Conservation (phyloP, 64 coral and sea anemone genomes). For the Cladopsammia gracilis region DNA sequence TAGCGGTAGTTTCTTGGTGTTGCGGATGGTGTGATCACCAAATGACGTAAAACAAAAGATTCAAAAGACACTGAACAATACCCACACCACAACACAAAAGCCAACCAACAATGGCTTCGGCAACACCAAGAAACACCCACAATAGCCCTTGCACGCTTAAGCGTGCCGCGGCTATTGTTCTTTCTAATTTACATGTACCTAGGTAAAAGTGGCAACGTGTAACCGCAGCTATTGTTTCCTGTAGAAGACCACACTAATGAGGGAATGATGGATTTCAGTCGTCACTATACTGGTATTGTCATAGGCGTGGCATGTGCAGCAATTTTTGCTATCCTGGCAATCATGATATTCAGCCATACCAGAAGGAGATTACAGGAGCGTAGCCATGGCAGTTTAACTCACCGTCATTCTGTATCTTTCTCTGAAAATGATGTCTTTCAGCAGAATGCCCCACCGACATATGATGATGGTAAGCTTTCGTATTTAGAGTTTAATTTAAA, state of each 20-base stretch:
- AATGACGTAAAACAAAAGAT: no score
- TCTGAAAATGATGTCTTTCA: conserved; percentile 56
- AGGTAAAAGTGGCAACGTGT: no score
- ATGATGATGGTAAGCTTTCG: conserved; percentile 69
- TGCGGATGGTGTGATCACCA: no score
- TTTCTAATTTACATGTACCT: no score
- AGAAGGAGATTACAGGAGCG: conserved; percentile 57
- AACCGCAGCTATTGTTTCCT: background rate
- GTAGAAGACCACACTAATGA: conserved; percentile 14
- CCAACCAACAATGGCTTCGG: no score
- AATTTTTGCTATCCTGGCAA: conserved; percentile 77
- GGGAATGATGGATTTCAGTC: conserved; percentile 47
- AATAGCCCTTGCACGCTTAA: no score
- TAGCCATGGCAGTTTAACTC: conserved; percentile 6
- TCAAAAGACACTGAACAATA: no score
- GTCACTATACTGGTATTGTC: conserved; percentile 89
- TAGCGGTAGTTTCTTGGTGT: no score
- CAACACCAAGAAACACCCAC: no score
- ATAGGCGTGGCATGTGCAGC: conserved; percentile 92
- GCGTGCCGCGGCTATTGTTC: no score
- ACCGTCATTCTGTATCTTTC: conserved; percentile 42
- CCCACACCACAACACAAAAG: no score
- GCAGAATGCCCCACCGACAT: conserved; percentile 76
- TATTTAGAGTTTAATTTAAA: background rate
- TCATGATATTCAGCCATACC: conserved; percentile 82